phyloP scores from a whole-genome alignment of 2,888 invertebrate species.

The Ornithoptera alexandrae region DNA sequence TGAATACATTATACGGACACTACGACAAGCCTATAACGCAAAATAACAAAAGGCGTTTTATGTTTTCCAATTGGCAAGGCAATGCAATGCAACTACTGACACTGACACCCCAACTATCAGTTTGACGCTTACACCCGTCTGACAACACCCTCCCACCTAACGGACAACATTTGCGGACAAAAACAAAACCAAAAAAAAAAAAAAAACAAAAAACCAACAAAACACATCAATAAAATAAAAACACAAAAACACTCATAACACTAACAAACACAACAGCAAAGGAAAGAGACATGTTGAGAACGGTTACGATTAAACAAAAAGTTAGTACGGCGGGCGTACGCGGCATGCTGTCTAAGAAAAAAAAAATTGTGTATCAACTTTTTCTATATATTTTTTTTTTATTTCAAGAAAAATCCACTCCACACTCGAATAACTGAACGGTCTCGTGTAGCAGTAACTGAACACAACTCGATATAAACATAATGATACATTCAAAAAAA shows the following conservation, averaged over 20 bases:
- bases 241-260: conserved; percentile 54
- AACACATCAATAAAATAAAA: conserved; percentile 47
- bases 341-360: conserved; percentile 68
- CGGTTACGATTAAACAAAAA: conserved; percentile 39
- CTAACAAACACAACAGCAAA: conserved; percentile 71
- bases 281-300: conserved; percentile 56
- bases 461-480: conserved; percentile 58
- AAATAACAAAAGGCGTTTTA: conserved; percentile 66
- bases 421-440: conserved; percentile 72
- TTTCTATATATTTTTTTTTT: conserved; percentile 35
- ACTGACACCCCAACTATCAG: conserved; percentile 51
- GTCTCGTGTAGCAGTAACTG: conserved; percentile 67
- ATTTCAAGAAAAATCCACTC: conserved; percentile 73
- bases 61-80: conserved; percentile 59
- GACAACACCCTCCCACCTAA: conserved; percentile 49
- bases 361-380: conserved; percentile 41
- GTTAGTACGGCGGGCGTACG: conserved; percentile 66
- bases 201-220: conserved; percentile 39
- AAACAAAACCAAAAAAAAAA: conserved; percentile 49
- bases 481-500: conserved; percentile 52
- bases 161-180: conserved; percentile 70
- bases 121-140: conserved; percentile 70
- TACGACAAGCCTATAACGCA: conserved; percentile 78
- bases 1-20: conserved; percentile 54
- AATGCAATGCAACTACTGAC: conserved; percentile 58